phyloP scores from a whole-genome alignment of 1,140 invertebrate species.

The Philotrypesis tridentata region DNA sequence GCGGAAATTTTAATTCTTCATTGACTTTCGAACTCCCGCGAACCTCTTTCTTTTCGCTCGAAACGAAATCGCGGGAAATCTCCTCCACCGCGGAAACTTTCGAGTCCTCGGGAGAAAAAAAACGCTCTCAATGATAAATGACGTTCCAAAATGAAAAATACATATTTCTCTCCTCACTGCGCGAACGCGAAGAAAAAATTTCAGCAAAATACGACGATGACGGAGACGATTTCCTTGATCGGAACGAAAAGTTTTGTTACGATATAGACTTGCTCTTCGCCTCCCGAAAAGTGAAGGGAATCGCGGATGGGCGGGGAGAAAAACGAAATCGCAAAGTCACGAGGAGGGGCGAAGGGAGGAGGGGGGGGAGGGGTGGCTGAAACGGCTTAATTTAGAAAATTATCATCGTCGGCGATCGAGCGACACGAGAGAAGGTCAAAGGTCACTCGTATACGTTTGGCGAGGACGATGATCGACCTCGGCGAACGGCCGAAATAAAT shows the following conservation, averaged over 20 bases:
- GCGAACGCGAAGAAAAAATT: not conserved
- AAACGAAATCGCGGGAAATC: not conserved
- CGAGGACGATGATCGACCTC: constrained; percentile 34
- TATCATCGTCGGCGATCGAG: constrained; percentile 6
- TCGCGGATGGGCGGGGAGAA: not conserved
- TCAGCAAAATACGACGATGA: not conserved
- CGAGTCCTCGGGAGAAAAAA: not conserved
- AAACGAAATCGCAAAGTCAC: not conserved
- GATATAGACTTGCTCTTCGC: not conserved
- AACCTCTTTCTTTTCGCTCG: not conserved
- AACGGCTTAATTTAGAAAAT: constrained; percentile 40
- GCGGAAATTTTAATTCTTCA: no score
- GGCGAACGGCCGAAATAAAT: constrained; percentile 8
- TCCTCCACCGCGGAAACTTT: not conserved
- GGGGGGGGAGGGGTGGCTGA: no score
- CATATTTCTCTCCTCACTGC: not conserved
- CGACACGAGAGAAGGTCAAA: constrained; percentile 3
- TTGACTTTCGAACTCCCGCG: no score
- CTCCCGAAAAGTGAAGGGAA: not conserved
- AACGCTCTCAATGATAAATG: not conserved
- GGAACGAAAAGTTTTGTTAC: not conserved
- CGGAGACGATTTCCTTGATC: not conserved
- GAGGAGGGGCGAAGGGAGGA: no score
- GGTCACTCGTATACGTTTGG: not conserved
- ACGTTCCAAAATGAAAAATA: not conserved